Evolutionary conservation across 2,888 invertebrate species (phyloP), one percentile per base, ranked within the genome.

Genomic region (Drosophila pseudotakahashii): DNA sequence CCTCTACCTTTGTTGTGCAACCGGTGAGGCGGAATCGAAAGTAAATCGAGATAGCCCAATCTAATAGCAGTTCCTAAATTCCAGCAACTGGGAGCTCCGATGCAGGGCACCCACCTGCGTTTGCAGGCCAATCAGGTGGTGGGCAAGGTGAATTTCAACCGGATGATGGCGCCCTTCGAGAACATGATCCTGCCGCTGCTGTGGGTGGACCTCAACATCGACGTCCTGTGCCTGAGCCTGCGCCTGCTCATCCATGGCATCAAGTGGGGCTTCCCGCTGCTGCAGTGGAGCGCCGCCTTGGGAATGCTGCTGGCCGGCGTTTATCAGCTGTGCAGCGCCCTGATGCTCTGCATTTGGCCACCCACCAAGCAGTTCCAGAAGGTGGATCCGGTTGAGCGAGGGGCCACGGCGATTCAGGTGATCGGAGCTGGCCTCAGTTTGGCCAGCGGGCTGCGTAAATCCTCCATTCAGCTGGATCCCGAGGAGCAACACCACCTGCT

Each of bases 51-150:
- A n/a, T 11, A 1, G 2, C 4, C 10, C 3, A 1, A 19, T 36
- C 2, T 19, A 6, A 19, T 30, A 10, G 13, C 30, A 26, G 6
- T 1, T 4, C 7, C 10, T 23, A 5, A 0, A 5, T 13, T 68
- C 14, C 66, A 96, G 94, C 93, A 93, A 60, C 77, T 95, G 5
- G 97, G 96, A 9, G 93, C 95, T 0, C 95, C 96, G 0, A 76
- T 96, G 64, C 90, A 93, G 26, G 93, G 70, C 9, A 71, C 95
- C 0, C 92, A 93, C 13, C 93, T 95, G 14, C 94, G 94, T 66
- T 92, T 96, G 41, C 97, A 97, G 91, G 94, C 96, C 23, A 97
- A 97, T 90, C 91, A 96, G 6, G 93, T 95, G 0, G 94, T 96
- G 77, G 93, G 94, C 16, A 93, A 93, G 44, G 94, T 94, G 0